Percentiles rank a stretch among this genome's conserved stretches.
These are phyloP conservation scores for Diplodus puntazzo DNA, from an alignment of 2,797 vertebrate species.

Conservation along the genomic window DNA sequence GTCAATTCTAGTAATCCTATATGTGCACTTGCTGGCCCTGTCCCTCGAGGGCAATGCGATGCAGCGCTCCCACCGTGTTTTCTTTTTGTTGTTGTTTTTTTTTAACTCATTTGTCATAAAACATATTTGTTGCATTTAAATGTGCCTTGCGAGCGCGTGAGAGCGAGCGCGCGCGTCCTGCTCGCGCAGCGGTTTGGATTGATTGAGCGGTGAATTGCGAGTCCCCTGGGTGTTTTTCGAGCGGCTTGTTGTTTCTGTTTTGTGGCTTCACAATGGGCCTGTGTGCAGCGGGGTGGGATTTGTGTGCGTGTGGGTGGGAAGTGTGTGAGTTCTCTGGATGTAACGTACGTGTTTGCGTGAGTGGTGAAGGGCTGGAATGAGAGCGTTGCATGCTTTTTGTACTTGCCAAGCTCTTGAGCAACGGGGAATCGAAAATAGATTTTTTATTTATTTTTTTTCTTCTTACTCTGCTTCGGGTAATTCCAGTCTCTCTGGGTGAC, in stretches of 20 bases:
- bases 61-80: slow-evolving; percentile 29
- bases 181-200: slow-evolving; percentile 68
- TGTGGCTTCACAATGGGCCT: slow-evolving; percentile 76
- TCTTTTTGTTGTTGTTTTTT: slow-evolving; percentile 19
- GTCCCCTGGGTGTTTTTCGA: slow-evolving; percentile 85
- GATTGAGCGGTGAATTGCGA: slow-evolving; percentile 83
- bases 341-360: slow-evolving; percentile 48
- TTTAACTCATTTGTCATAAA: slow-evolving; percentile 76
- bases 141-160: slow-evolving; percentile 52
- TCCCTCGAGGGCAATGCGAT: slow-evolving; percentile 77
- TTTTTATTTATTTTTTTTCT: neutral
- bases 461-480: slow-evolving; percentile 49
- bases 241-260: slow-evolving; percentile 81
- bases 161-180: slow-evolving; percentile 32
- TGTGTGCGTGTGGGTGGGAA: slow-evolving; percentile 69
- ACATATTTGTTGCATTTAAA: slow-evolving; percentile 75
- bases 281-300: slow-evolving; percentile 71
- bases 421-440: slow-evolving; percentile 42
- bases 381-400: neutral
- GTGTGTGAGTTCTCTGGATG: slow-evolving; percentile 52
- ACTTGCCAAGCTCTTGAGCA: slow-evolving; percentile 70
- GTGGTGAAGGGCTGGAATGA: slow-evolving; percentile 56
- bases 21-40: slow-evolving; percentile 76
- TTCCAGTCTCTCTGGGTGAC: slow-evolving; percentile 51
- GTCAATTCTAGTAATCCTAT: slow-evolving; percentile 85